These are phyloP conservation scores for Pyrocoelia pectoralis DNA, from an alignment of 2,888 invertebrate species.

Conservation along the genomic window DNA sequence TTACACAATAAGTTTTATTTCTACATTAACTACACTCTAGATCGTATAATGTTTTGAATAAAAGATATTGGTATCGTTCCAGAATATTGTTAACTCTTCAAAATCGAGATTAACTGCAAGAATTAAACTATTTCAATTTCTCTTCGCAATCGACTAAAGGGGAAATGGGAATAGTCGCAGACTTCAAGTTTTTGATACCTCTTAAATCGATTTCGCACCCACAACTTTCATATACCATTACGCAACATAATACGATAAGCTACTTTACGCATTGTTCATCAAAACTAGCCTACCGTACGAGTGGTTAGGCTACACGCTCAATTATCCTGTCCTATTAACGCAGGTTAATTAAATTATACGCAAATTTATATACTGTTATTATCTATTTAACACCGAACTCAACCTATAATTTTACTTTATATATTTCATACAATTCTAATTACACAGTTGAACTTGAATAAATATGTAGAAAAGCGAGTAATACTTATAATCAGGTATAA, in stretches of 20 bases:
- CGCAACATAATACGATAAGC: background rate
- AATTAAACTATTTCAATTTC: no score
- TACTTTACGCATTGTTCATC: background rate
- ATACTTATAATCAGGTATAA: no score
- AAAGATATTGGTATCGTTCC: no score
- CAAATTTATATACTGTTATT: background rate
- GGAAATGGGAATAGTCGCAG: no score
- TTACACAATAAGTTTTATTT: no score
- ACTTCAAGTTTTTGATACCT: no score
- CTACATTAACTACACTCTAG: no score
- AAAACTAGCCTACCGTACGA: background rate
- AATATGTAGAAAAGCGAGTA: no score
- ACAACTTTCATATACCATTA: background rate
- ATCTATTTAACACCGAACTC: background rate
- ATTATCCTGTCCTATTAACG: background rate
- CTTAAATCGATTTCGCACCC: background rate
- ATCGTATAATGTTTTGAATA: no score
- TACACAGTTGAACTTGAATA: background rate
- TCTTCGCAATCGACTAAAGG: no score
- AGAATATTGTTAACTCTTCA: no score
- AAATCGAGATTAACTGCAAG: no score
- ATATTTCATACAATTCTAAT: background rate
- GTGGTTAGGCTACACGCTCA: background rate
- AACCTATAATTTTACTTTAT: background rate
- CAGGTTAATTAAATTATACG: background rate